These are phyloP conservation scores for Reticulitermes lucifugus DNA, from an alignment of 2,888 invertebrate species.

Conservation along the genomic window DNA sequence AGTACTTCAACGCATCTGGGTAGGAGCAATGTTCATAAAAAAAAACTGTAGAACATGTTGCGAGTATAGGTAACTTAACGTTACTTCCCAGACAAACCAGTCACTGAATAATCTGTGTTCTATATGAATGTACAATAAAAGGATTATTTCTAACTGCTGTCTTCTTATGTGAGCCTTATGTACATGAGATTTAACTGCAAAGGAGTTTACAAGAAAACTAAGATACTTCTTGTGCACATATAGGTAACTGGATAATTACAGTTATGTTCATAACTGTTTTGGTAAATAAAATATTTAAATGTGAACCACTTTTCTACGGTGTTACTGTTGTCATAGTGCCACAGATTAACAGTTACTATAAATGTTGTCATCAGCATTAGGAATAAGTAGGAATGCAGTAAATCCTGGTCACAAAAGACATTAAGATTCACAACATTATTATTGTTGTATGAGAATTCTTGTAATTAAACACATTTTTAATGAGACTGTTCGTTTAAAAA, in stretches of 20 bases:
- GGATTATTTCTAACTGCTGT: neutral
- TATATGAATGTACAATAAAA: neutral
- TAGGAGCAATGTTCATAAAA: no score
- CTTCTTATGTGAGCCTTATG: slow-evolving; percentile 10
- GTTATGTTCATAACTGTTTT: slow-evolving; percentile 17
- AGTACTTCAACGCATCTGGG: no score
- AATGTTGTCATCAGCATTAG: slow-evolving; percentile 19
- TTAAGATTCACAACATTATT: neutral
- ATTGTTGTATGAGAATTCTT: neutral
- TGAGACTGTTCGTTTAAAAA: neutral
- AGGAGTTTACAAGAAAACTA: neutral
- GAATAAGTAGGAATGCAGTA: neutral
- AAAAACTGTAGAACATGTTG: no score
- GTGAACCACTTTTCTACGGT: neutral
- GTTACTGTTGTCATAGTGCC: slow-evolving; percentile 4
- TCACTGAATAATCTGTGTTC: neutral
- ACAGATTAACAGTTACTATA: neutral
- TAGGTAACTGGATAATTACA: neutral
- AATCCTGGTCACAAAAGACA: neutral
- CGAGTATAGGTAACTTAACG: no score
- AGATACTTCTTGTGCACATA: neutral
- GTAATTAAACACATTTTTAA: neutral
- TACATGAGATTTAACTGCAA: slow-evolving; percentile 1
- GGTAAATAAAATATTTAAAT: slow-evolving; percentile 17
- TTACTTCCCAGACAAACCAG: no score